Percentiles rank a stretch among this genome's conserved stretches.
phyloP scores from a whole-genome alignment of 2,113 vertebrate species.

The Plecturocebus donacophilus region DNA sequence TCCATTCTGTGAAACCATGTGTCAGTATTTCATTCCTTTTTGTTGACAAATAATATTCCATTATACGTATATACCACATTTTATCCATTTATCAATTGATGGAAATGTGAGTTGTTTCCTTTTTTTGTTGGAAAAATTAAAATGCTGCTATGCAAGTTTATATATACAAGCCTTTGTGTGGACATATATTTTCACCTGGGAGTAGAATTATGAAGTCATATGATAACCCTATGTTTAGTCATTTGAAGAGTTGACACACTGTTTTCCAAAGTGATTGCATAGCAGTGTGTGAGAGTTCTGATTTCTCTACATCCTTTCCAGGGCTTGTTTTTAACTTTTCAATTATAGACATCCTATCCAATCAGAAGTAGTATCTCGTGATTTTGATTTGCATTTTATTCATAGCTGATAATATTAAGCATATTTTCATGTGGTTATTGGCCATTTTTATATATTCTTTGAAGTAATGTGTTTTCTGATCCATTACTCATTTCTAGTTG shows the following conservation, averaged over 20 bases:
- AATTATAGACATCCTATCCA: background rate
- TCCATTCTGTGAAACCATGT: background rate
- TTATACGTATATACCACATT: background rate
- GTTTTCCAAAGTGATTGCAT: background rate
- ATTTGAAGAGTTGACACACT: background rate
- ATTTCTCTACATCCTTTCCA: background rate
- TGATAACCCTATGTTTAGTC: background rate
- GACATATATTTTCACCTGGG: background rate
- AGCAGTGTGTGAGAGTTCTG: background rate
- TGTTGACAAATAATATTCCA: background rate
- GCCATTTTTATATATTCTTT: background rate
- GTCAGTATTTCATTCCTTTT: background rate
- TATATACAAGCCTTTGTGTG: background rate
- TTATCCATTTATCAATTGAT: background rate
- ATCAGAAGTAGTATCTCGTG: background rate
- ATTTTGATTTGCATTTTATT: background rate
- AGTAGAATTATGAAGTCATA: background rate
- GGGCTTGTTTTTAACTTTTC: background rate
- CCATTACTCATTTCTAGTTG: background rate
- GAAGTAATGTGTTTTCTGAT: background rate
- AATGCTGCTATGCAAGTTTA: background rate
- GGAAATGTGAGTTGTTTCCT: background rate
- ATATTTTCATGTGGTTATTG: background rate
- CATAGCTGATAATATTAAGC: background rate
- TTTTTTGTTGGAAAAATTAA: background rate